Evolutionary conservation across 2,113 vertebrate species (phyloP), one percentile per base, ranked within the genome.

Genomic region (Vulpes vulpes): DNA sequence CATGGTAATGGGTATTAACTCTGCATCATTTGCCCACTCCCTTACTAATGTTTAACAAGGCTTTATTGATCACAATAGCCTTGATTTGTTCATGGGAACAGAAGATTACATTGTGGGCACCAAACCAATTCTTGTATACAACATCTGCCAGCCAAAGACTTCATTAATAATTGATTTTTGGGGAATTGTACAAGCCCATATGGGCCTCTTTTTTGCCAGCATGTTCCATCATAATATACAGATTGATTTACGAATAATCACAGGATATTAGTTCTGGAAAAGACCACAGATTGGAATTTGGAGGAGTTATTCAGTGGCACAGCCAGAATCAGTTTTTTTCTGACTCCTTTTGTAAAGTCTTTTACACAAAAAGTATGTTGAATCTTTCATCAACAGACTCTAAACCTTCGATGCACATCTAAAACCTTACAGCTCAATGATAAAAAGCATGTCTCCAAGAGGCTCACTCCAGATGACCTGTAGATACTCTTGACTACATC

Each of bases 11-110:
- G 27, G 73, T 79, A 14, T 94, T 98, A 96, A 90, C 90, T 89
- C 67, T 96, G 14, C 4, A 64, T 38, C 5, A 2, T 85, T 98
- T 97, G 32, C 93, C 91, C 55, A 88, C 95, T 91, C 93, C 32
- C 92, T 96, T 4, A 25, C 51, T 96, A 97, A 96, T 98, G 59
- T 97, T 98, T 98, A 98, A 96, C 87, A 96, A 94, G n/a, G 2
- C 20, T 98, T 95, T 97, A 96, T 97, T 97, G 98, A 98, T 98
- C 96, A 96, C n/a, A 94, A 69, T 96, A 93, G 67, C 62, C 92
- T 96, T 98, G 69, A 97, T 96, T 93, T 87, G 27, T 82, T 97
- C 97, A 94, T 92, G 73, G 88, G 93, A 98, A 94, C n/a, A 67
- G 89, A 97, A 93, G 69, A 89, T 98, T 97, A 67, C 19, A 35